Evolutionary conservation across 2,113 vertebrate species (phyloP).

Genomic region (Pachycephala philippinensis): DNA sequence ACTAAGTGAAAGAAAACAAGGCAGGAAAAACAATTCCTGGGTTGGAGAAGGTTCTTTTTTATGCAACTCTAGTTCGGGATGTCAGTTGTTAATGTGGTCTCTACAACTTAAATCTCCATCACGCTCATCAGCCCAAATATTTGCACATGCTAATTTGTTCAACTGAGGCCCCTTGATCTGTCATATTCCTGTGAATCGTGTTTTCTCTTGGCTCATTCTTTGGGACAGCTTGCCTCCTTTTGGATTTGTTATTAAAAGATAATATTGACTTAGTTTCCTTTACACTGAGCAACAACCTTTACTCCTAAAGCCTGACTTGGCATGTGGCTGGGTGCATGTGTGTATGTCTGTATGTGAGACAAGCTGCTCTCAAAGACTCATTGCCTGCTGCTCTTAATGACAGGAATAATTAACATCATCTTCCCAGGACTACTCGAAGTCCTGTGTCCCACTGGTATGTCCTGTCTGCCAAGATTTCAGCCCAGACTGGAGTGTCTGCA

Average conservation of each 20-base stretch:
- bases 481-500: background rate
- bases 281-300: background rate
- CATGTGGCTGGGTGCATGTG: background rate
- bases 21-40: background rate
- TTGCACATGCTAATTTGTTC: slow-evolving; percentile 65
- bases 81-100: slow-evolving; percentile 28
- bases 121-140: slow-evolving; percentile 63
- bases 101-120: slow-evolving; percentile 67
- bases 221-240: slow-evolving; percentile 58
- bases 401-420: background rate
- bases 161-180: slow-evolving; percentile 24
- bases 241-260: slow-evolving; percentile 66
- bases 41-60: background rate
- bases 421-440: background rate
- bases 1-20: background rate
- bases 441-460: background rate
- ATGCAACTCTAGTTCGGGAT: background rate
- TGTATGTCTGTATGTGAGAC: background rate
- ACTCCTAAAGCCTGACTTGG: slow-evolving; percentile 6
- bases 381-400: slow-evolving; percentile 15
- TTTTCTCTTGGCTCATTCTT: slow-evolving; percentile 58
- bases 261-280: slow-evolving; percentile 65
- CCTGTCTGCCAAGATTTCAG: background rate
- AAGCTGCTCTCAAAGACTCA: background rate
- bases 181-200: slow-evolving; percentile 36